These are phyloP conservation scores for Nectonema munidae DNA, from an alignment of 2,888 invertebrate genomes.

Conservation along the genomic window DNA sequence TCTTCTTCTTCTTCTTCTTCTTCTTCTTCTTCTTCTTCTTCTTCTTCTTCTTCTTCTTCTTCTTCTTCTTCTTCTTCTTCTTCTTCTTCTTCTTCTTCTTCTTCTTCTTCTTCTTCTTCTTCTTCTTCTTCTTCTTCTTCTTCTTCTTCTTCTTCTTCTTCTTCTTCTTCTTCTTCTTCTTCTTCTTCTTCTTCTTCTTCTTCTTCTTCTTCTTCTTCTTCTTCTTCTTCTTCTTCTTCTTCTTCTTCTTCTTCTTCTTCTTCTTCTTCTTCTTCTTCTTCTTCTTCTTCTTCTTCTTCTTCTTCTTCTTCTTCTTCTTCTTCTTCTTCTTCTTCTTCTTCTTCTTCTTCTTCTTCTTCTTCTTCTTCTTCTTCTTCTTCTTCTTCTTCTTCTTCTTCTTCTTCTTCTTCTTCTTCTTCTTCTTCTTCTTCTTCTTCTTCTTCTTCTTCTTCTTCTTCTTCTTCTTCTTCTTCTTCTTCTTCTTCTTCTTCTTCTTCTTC, in stretches of 20 bases:
- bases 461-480: conserved; percentile 5
- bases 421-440: conserved; percentile 5
- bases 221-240: conserved; percentile 5
- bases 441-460: conserved; percentile 5
- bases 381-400: conserved; percentile 5
- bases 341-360: conserved; percentile 5
- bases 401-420: conserved; percentile 5
- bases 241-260: conserved; percentile 5
- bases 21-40: too few relatives aligned
- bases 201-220: conserved; percentile 5
- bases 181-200: conserved; percentile 5
- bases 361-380: conserved; percentile 5
- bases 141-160: not conserved
- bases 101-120: too few relatives aligned
- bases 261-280: conserved; percentile 5
- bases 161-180: conserved; percentile 5
- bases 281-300: conserved; percentile 5
- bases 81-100: too few relatives aligned
- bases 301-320: conserved; percentile 5
- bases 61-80: too few relatives aligned
- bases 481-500: conserved; percentile 5
- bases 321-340: conserved; percentile 5
- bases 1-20: too few relatives aligned
- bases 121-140: too few relatives aligned
- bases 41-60: too few relatives aligned